Conservation (phyloP, 35 echinoderm and acorn worm species). For the Diadema setosum region DNA sequence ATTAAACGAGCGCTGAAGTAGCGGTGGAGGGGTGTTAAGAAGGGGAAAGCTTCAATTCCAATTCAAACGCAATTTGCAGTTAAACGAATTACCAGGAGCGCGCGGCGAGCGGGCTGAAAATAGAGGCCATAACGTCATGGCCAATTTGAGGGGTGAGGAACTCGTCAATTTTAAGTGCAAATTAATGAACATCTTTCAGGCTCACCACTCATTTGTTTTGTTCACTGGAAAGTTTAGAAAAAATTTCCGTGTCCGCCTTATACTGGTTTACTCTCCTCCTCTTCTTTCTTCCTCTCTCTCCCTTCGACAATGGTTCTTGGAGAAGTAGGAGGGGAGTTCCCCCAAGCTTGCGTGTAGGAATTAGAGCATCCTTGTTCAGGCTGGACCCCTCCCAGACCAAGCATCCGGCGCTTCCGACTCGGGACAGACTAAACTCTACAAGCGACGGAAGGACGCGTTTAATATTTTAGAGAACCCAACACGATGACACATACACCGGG, state of each 20-base stretch:
- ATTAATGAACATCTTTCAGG: constrained; percentile 23
- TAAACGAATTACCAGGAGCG: constrained; percentile 22
- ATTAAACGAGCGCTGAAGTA: not conserved
- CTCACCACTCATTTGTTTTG: constrained; percentile 4
- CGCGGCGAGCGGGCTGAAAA: constrained; percentile 4
- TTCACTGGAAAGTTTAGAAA: not conserved
- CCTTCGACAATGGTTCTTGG: not conserved
- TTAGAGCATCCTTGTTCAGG: not conserved
- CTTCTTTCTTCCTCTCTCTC: not conserved
- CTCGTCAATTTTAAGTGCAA: constrained; percentile 12
- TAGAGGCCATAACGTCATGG: constrained; percentile 4
- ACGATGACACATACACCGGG: constrained; percentile 13
- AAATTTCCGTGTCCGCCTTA: too few species aligned
- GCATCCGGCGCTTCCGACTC: not conserved
- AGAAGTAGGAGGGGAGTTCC: constrained; percentile 16
- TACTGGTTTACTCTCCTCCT: not conserved
- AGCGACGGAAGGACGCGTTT: not conserved
- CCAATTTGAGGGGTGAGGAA: not conserved
- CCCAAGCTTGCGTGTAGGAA: not conserved
- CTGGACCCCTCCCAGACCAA: not conserved
- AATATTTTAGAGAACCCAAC: constrained; percentile 3
- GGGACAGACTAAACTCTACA: not conserved
- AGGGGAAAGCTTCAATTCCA: constrained; percentile 20
- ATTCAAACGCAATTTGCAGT: constrained; percentile 6
- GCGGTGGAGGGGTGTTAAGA: not conserved